phyloP scores from a whole-genome alignment of 2,113 vertebrate species.

The Pao palembangensis region DNA sequence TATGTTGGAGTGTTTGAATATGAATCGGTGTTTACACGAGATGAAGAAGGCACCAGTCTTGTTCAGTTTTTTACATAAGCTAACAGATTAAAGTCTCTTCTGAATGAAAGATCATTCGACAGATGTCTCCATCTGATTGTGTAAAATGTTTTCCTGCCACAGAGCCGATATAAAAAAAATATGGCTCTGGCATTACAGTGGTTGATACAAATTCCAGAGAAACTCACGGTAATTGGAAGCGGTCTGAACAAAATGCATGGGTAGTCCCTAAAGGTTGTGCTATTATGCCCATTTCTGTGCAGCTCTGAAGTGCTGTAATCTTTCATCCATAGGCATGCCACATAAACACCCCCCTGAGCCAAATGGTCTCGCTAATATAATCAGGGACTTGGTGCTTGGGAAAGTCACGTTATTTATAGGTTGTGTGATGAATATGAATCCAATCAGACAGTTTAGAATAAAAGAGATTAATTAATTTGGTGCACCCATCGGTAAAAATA shows the following conservation, averaged over 20 bases:
- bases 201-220: conserved; percentile 49
- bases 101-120: conserved; percentile 50
- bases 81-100: conserved; percentile 33
- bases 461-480: neutral
- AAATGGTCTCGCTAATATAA: conserved; percentile 51
- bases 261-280: conserved; percentile 46
- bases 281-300: conserved; percentile 54
- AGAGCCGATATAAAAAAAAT: conserved; percentile 28
- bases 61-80: conserved; percentile 31
- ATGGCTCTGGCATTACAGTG: conserved; percentile 34
- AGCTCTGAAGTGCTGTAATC: conserved; percentile 62
- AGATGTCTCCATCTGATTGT: conserved; percentile 55
- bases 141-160: conserved; percentile 28
- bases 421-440: conserved; percentile 29
- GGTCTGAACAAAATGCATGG: conserved; percentile 48
- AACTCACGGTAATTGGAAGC: conserved; percentile 57
- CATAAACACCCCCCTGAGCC: conserved; percentile 55
- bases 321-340: conserved; percentile 56
- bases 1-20: neutral
- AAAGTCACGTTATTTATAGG: conserved; percentile 35
- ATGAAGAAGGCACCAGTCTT: conserved; percentile 34
- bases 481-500: neutral
- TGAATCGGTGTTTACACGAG: conserved; percentile 29
- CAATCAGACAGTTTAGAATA: neutral
- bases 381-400: conserved; percentile 41